Percentiles rank a stretch among this genome's conserved stretches.
Conservation (phyloP, 2,888 invertebrate species). For the Drosophila yooni region DNA sequence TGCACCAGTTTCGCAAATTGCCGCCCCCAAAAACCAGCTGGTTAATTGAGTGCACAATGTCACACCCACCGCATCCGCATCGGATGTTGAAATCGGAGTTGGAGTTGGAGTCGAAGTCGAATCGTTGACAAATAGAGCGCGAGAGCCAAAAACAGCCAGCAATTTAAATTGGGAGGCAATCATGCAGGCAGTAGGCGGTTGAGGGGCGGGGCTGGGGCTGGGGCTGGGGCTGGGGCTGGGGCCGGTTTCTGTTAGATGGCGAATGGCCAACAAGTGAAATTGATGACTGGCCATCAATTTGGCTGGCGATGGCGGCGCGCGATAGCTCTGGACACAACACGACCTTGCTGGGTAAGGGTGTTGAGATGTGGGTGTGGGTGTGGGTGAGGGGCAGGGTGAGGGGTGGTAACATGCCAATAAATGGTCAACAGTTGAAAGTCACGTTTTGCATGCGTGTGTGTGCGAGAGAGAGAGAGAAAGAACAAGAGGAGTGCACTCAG, state of each 20-base stretch:
- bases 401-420: slow-evolving; percentile 70
- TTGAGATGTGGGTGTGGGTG: not conserved
- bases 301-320: slow-evolving; percentile 49
- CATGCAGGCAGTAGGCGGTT: not conserved
- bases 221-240: not conserved
- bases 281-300: slow-evolving; percentile 79
- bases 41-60: slow-evolving; percentile 62
- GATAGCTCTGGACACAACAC: slow-evolving; percentile 57
- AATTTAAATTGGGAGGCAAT: slow-evolving; percentile 7
- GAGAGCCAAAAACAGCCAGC: slow-evolving; percentile 27
- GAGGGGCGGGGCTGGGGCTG: not conserved
- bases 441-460: slow-evolving; percentile 67
- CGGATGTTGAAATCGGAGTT: slow-evolving; percentile 8
- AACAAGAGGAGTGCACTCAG: not conserved
- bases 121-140: slow-evolving; percentile 62
- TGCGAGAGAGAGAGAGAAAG: not conserved
- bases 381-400: not conserved
- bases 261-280: slow-evolving; percentile 73
- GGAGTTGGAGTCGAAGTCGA: slow-evolving; percentile 18
- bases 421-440: slow-evolving; percentile 75
- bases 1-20: not conserved
- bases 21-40: slow-evolving; percentile 21
- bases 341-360: slow-evolving; percentile 56
- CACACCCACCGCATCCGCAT: slow-evolving; percentile 34
- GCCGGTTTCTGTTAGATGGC: slow-evolving; percentile 19